Evolutionary conservation across 2,888 invertebrate genomes (phyloP), one percentile per base, ranked within the genome.

Genomic region (Andrena marginata): DNA sequence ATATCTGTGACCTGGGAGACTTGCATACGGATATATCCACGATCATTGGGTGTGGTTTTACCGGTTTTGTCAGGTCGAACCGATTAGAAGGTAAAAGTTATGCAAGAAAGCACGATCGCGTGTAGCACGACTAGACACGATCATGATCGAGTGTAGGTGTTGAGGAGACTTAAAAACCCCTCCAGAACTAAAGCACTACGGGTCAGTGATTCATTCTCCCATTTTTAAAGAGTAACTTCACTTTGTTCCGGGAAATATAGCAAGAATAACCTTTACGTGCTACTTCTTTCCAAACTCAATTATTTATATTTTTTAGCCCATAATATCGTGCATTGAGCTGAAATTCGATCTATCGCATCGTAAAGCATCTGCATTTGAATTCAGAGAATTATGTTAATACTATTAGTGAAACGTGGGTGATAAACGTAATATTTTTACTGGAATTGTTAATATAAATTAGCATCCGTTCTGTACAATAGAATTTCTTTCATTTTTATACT

Each of bases 41-140:
- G 59, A 72, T 49, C 70, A 70, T 76, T 91, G 92, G 93, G 93
- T 91, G 93, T 92, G 93, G 93, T 92, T 91, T 90, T 92, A 92
- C 93, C 91, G 91, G 93, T 93, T 92, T 88, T 87, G 84, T 89
- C 89, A 81, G 85, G 85, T 85, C 89, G 87, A 81, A 82, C 84
- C 89, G 90, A 91, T 91, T 91, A 92, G 92, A 92, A 92, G 88
- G 86, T 80, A 87, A 76, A 75, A 77, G 85, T 91, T 91, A 91
- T 90, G 91, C 90, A 91, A 91, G 71, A 82, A 23, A 56, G 69
- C 80, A 72, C 35, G 80, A 85, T 86, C 86, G 88, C 82, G 79
- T 88, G 82, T 78, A 80, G 56, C 78, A 75, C 74, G 70, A 76
- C 65, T 63, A 64, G 84, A 75, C 42, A 42, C 70, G 80, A 78